Base-by-base conservation (phyloP, 2,797 vertebrate species). In the Ctenochaetus hawaiiensis region DNA sequence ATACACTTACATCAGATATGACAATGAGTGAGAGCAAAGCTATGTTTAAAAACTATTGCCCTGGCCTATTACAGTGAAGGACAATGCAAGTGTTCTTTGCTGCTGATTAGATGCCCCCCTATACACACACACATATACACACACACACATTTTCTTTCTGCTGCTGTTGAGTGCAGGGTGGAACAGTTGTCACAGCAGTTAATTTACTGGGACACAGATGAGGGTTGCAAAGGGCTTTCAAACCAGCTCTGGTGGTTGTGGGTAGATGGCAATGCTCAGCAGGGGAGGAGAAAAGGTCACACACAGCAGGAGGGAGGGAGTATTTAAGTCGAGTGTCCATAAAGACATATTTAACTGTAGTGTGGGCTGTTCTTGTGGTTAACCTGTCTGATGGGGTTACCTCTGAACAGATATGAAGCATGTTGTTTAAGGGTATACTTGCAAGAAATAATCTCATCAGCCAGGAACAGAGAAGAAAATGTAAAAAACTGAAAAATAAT, bases 181-280 rank as follows among this genome's bases (percentile, higher is more conserved):
- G 75, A 75, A 51, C 78, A 78, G 72, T 83, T 91, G 91, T 92
- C 90, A 86, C 69, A 70, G 84, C 78, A 61, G 78, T 81, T 94
- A 86, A 91, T 93, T 70, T 62, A 66, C 43, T 59, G 63, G 84
- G 89, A 92, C 89, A 86, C 76, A 81, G 84, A 92, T 72, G 78
- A 86, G 75, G 75, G 84, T 81, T 45, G 65, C 66, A 51, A 66
- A 17, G 39, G 68, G 72, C 53, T 56, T 78, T 64, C 52, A 81
- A 84, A 83, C 74, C 61, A 74, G 44, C 70, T 67, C n/a, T 59
- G 67, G 68, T 70, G 80, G 58, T 69, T 68, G 59, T 72, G 72
- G 26, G 41, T 65, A 72, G 74, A 59, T 65, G 67, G 52, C 3
- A 52, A 75, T 44, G 66, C 39, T 51, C 72, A 48, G 65, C 44